Evolutionary conservation across 2,797 vertebrate genomes (phyloP).

Genomic region (Chelmon rostratus): DNA sequence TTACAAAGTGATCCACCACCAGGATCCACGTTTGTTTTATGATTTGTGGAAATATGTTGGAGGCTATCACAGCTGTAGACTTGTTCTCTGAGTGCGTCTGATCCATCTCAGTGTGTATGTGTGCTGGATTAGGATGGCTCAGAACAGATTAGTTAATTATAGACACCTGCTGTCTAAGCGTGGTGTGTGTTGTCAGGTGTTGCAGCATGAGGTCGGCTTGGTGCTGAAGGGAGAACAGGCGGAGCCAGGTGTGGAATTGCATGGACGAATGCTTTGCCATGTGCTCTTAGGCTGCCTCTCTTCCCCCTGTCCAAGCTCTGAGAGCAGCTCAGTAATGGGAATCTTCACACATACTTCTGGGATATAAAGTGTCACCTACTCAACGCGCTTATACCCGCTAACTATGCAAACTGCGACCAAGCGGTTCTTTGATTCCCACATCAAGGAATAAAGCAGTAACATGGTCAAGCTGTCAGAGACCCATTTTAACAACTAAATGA

Average conservation of each 20-base stretch:
- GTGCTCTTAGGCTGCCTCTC: slow-evolving; percentile 59
- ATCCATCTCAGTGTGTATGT: slow-evolving; percentile 75
- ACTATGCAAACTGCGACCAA: not conserved
- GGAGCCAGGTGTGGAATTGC: slow-evolving; percentile 51
- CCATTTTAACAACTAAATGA: not conserved
- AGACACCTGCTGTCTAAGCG: slow-evolving; percentile 85
- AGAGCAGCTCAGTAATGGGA: slow-evolving; percentile 33
- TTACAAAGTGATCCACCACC: not conserved
- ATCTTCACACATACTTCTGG: slow-evolving; percentile 1
- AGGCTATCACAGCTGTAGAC: slow-evolving; percentile 37
- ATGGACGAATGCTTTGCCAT: slow-evolving; percentile 74
- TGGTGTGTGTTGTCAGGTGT: slow-evolving; percentile 85
- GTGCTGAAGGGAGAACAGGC: slow-evolving; percentile 51
- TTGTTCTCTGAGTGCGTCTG: slow-evolving; percentile 61
- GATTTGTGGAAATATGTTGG: slow-evolving; percentile 25
- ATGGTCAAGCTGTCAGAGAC: not conserved
- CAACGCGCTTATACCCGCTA: not conserved
- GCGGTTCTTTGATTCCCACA: not conserved
- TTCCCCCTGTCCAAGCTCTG: slow-evolving; percentile 12
- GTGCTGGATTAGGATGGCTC: slow-evolving; percentile 85
- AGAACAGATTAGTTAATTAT: slow-evolving; percentile 90
- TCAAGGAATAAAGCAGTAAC: not conserved
- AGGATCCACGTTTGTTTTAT: slow-evolving; percentile 1
- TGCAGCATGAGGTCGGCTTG: slow-evolving; percentile 77
- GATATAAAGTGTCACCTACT: slow-evolving; percentile 8